These are phyloP conservation scores for Cryptotermes secundus DNA, from an alignment of 1,140 invertebrate genomes.

Conservation along the genomic window DNA sequence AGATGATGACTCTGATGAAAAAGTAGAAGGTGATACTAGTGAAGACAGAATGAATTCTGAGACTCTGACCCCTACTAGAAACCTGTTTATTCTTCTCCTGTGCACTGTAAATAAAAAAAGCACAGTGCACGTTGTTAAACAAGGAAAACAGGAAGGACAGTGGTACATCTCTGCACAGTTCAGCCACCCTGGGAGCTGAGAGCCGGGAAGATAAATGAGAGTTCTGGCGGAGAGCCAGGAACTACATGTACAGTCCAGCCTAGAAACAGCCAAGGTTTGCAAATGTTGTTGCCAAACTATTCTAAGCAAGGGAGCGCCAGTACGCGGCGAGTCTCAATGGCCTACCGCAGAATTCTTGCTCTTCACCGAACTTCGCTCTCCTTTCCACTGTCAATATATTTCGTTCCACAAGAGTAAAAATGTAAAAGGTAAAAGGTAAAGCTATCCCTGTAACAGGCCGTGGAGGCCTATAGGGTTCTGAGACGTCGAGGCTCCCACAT, in stretches of 20 bases:
- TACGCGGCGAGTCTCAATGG: too few relatives aligned
- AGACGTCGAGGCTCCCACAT: too few relatives aligned
- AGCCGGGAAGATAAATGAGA: neutral
- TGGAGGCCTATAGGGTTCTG: too few relatives aligned
- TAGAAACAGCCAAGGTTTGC: neutral
- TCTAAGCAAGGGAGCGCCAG: neutral
- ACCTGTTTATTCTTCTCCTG: too few relatives aligned
- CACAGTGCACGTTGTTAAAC: neutral
- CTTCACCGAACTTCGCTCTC: neutral
- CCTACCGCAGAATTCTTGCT: neutral
- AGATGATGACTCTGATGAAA: too few relatives aligned
- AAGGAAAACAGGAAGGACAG: slow-evolving; percentile 10
- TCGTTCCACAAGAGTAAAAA: too few relatives aligned
- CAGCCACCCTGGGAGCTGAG: neutral
- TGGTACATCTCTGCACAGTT: neutral
- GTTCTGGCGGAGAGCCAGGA: neutral
- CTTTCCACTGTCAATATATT: neutral
- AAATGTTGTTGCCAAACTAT: neutral
- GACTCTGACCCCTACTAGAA: too few relatives aligned
- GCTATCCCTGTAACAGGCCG: too few relatives aligned
- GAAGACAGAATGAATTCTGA: too few relatives aligned
- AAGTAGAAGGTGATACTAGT: too few relatives aligned
- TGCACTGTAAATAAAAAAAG: neutral
- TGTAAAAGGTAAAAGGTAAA: too few relatives aligned
- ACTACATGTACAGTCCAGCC: neutral